Base-by-base conservation (phyloP, 1,140 invertebrate genomes). In the Cherax destructor region DNA sequence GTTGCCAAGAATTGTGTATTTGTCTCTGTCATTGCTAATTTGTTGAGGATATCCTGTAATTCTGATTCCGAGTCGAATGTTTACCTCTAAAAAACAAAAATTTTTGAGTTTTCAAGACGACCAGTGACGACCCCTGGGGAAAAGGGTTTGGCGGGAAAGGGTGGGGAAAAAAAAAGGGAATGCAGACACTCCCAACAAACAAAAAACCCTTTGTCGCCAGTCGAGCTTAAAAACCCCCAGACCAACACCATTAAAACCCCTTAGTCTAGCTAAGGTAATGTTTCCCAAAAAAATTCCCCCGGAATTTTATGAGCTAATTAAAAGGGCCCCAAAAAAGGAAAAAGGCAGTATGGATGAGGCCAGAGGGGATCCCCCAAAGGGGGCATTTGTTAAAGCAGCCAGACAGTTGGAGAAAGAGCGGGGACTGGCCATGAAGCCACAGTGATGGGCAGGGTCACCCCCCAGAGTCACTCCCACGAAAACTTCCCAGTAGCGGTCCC, bases 11-110 rank as follows among this genome's bases (percentile, higher is more conserved):
- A 50, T 52, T 65, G 24, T 18, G 5, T 59, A 9, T 21, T 30
- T 16, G 5, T 18, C 47, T 41, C 11, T 50, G 11, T 30, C 24
- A 61, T 21, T 72, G 9, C 61, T 56, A 52, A 61, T 76, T 11
- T 87, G 86, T 30, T 78, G 50, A 11, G 59, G 86, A 87, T 87
- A 4, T 4, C 86, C 10, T 61, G 30, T 4, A 87, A 72, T 30
- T 87, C 86, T 59, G 76, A 11, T 5, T n/a, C 30, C 13, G 77
- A 59, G 50, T 78, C 76, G 30, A 79, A 56, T 47, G 0, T 61
- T 61, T 79, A 18, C 77, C 77, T 41, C 86, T 56, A 56, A 79
- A 87, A 52, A 87, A 87, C 3, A 11, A 41, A 11, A 87, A 49
- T 72, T 50, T 76, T 47, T 24, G 49, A 56, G 84, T 69, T 21